Evolutionary conservation across 2,113 vertebrate genomes (phyloP).

Genomic region (Hippocampus barbouri): DNA sequence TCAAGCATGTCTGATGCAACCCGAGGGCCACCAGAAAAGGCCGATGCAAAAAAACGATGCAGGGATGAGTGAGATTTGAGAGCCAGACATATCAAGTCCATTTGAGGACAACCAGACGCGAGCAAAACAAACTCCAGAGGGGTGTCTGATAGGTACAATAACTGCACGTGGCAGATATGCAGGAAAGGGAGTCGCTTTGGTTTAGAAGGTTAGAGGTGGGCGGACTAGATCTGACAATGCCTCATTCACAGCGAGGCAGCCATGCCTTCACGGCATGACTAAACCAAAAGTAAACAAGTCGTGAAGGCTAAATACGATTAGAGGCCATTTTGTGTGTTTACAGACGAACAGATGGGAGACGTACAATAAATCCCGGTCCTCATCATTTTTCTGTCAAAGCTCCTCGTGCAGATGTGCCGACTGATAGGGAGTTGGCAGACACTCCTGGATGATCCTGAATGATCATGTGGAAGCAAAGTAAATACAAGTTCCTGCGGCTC

Average conservation of each 20-base stretch:
- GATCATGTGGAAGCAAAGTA: conserved; percentile 28
- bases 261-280: conserved; percentile 40
- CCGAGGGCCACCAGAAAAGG: conserved; percentile 23
- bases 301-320: conserved; percentile 58
- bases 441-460: conserved; percentile 18
- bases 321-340: conserved; percentile 61
- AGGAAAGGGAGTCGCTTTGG: conserved; percentile 23
- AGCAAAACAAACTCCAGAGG: conserved; percentile 28
- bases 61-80: conserved; percentile 29
- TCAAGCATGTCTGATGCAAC: conserved; percentile 44
- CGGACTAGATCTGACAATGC: conserved; percentile 68
- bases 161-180: conserved; percentile 49
- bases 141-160: conserved; percentile 46
- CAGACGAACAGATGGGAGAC: conserved; percentile 50
- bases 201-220: conserved; percentile 26
- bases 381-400: conserved; percentile 35
- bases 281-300: conserved; percentile 65
- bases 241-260: conserved; percentile 57
- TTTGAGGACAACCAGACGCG: conserved; percentile 13
- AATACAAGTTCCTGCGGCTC: conserved; percentile 36
- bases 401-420: conserved; percentile 33
- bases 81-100: conserved; percentile 34
- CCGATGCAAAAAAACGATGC: conserved; percentile 2
- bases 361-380: conserved; percentile 34
- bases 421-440: conserved; percentile 29